A percentile compares a stretch with the other conserved stretches of the same genome.
phyloP scores from a whole-genome alignment of 2,113 vertebrate species.

The Capra hircus region DNA sequence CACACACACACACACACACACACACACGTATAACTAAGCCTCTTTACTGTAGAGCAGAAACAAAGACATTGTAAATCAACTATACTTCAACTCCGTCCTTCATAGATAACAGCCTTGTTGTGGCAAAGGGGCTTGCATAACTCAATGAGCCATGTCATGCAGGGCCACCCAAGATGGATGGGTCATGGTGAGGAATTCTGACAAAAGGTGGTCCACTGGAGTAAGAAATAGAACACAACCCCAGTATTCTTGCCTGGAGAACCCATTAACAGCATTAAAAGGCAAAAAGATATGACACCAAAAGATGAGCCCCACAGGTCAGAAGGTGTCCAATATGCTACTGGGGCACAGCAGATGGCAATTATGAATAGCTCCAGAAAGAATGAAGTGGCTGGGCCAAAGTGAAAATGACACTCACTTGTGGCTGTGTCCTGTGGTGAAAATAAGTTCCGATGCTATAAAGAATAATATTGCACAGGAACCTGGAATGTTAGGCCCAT shows the following conservation, averaged over 20 bases:
- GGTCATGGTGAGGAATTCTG: background rate
- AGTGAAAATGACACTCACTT: background rate
- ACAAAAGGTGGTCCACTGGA: background rate
- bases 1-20: background rate
- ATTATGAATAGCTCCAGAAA: background rate
- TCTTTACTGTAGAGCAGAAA: background rate
- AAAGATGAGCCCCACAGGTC: background rate
- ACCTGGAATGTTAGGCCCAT: background rate
- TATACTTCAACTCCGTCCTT: background rate
- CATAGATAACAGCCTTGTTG: background rate
- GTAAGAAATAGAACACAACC: background rate
- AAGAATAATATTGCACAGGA: background rate
- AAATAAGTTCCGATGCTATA: background rate
- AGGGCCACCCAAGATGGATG: background rate
- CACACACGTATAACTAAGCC: background rate
- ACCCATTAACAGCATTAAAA: background rate
- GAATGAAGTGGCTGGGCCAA: background rate
- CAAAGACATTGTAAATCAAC: background rate
- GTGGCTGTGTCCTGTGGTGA: background rate
- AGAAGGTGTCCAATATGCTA: background rate
- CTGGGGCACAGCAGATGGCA: background rate
- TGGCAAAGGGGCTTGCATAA: background rate
- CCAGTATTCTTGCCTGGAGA: background rate
- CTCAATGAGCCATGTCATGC: background rate
- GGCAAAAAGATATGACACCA: background rate